Evolutionary conservation across 2,797 vertebrate species (phyloP), one percentile per base, ranked within the genome.

Genomic region (Ambastaia sidthimunki): DNA sequence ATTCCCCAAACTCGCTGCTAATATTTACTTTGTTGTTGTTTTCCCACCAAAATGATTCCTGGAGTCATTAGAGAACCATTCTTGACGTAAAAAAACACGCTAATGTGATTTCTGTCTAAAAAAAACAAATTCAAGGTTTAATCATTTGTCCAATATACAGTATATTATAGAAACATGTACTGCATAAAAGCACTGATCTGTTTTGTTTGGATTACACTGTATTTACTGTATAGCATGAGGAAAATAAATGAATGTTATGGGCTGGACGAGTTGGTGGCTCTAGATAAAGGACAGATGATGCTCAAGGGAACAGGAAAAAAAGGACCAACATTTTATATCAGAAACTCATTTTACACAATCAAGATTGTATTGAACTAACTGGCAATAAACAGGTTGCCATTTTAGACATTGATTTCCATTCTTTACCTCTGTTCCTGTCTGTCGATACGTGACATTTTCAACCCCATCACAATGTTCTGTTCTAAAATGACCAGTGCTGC

Each of bases 261-360:
- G 10, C 41, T 11, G 41, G 10, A 44, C 10, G 9, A 25, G 13
- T 63, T 69, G 41, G 10, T 44, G 41, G 41, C 41, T 44, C 9
- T 69, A 67, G 68, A 57, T 44, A 72, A 82, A 72, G 76, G 80
- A 81, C 48, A 81, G 50, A 72, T 62, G 54, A 65, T 54, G 37
- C 81, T 71, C 13, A 37, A 25, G 63, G 66, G 47, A 9, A 44
- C 50, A 12, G 13, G 10, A 44, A 78, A 7, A 3, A 7, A 50
- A 11, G 41, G 21, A 68, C 66, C 63, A 25, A 18, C 52, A n/a
- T 75, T 63, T 80, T 10, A 50, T 41, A 66, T 66, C 54, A 59
- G 16, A 55, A 25, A 63, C 47, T 65, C 16, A 55, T 25, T 48
- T 23, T 44, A 69, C 57, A 23, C 48, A 72, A 44, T 68, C 60